Evolutionary conservation across 2,888 invertebrate genomes (phyloP), one percentile per base, ranked within the genome.

Genomic region (Timema cristinae): DNA sequence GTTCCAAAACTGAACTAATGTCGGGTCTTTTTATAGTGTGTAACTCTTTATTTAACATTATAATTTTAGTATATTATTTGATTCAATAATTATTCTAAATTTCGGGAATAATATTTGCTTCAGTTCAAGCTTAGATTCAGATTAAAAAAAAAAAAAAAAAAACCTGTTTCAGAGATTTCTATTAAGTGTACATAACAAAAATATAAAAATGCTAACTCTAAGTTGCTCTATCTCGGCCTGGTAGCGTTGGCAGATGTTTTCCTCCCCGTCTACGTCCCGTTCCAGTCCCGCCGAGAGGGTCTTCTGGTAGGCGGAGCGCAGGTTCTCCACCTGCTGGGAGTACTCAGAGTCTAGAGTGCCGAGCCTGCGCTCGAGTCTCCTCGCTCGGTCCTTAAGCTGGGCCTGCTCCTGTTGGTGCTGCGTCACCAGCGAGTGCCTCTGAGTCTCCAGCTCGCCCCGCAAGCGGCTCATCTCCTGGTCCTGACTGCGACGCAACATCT

Each of bases 161-260:
- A n/a, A 15, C n/a, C 32, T 32, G 32, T 32, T 32, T 32, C 32
- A 4, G 2, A 32, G 32, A 32, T 32, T 1, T 32, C 1, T 16
- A 47, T 54, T 0, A 7, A 68, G 15, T 15, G 13, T 68, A 9
- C 61, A 61, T 15, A 5, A 61, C 32, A 9, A 49, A 5, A 16
- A 7, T 11, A 49, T 61, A 63, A 61, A n/a, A 67, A 61, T 9
- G 79, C 82, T 78, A 78, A 86, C 87, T 78, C 91, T 87, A 74
- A 95, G 85, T 81, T 94, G 94, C 81, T 94, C 94, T 78, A 95
- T 92, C 84, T 95, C 94, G 66, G 90, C 88, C 82, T 94, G 93
- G 82, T 93, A 93, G 73, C 91, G 87, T 79, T 88, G 89, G 70
- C 91, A 86, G 75, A 91, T 87, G 68, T 89, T 86, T 69, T 86